Conservation (phyloP, 2,113 vertebrate species). For the Hystrix cristata region DNA sequence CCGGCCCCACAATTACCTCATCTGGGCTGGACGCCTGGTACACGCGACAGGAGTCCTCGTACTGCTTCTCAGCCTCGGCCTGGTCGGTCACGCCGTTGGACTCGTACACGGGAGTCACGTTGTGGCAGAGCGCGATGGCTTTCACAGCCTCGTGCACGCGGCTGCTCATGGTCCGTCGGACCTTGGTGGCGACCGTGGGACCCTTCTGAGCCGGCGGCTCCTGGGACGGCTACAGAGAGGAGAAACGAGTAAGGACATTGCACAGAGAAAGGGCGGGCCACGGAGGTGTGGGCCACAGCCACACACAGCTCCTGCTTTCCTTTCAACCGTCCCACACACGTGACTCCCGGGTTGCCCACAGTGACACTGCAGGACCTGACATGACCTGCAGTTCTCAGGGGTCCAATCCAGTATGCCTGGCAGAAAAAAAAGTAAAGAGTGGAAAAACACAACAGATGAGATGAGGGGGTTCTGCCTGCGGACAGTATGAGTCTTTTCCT, state of each 20-base stretch:
- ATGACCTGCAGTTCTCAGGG: fast-evolving
- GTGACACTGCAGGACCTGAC: fast-evolving
- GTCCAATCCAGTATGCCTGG: too few relatives aligned
- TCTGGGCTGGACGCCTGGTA: conserved; percentile 99
- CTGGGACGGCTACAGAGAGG: conserved; percentile 90
- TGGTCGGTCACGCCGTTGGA: conserved; percentile 97
- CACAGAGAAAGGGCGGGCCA: fast-evolving
- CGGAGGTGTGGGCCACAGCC: fast-evolving
- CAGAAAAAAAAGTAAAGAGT: neutral
- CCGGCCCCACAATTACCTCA: conserved; percentile 89
- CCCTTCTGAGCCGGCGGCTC: conserved; percentile 93
- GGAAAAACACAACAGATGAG: neutral
- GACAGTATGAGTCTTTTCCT: too few relatives aligned
- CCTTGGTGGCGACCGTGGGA: conserved; percentile 92
- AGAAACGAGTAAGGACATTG: neutral
- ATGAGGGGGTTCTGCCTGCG: neutral
- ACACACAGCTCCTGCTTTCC: fast-evolving
- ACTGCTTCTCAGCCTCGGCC: conserved; percentile 97
- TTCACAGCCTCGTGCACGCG: conserved; percentile 98
- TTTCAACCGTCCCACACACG: fast-evolving
- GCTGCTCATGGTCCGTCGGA: conserved; percentile 97
- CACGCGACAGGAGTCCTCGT: conserved; percentile 96
- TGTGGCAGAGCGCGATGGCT: conserved; percentile 97
- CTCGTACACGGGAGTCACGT: conserved; percentile 97
- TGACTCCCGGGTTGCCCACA: fast-evolving